phyloP scores from a whole-genome alignment of 1,140 invertebrate genomes.

The Hetaerina americana region DNA sequence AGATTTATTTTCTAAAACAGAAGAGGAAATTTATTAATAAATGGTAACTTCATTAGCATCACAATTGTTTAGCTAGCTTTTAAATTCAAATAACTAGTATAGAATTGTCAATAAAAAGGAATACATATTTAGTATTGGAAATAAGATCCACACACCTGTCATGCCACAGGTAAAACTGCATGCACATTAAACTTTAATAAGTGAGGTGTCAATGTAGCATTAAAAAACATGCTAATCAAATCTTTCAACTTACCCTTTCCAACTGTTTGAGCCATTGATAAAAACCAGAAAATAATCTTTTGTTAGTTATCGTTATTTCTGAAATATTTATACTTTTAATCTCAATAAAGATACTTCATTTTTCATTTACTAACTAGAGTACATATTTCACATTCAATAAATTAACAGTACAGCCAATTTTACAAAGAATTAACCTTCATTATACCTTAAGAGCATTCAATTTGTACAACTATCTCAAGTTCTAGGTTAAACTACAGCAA shows the following conservation, averaged over 20 bases:
- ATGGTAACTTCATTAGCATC: too few relatives aligned
- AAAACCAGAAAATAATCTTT: conserved; percentile 5
- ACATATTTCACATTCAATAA: too few relatives aligned
- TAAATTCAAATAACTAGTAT: too few relatives aligned
- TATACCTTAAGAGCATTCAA: background rate
- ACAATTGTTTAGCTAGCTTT: too few relatives aligned
- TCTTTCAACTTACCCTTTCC: conserved; percentile 11
- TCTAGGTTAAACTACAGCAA: background rate
- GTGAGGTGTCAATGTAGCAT: background rate
- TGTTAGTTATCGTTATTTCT: conserved; percentile 7
- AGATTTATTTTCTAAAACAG: too few relatives aligned
- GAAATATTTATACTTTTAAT: background rate
- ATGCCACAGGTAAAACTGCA: background rate
- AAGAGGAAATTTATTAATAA: too few relatives aligned
- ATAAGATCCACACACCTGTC: background rate
- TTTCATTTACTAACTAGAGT: too few relatives aligned
- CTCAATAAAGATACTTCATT: too few relatives aligned
- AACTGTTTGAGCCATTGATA: conserved; percentile 12
- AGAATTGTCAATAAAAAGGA: too few relatives aligned
- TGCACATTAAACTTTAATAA: background rate
- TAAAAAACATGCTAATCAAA: background rate
- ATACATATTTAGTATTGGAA: too few relatives aligned
- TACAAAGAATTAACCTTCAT: background rate
- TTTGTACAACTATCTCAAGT: background rate
- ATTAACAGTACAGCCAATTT: too few relatives aligned